Base-by-base conservation (phyloP, 2,888 invertebrate species). In the Oxycera nigricornis region DNA sequence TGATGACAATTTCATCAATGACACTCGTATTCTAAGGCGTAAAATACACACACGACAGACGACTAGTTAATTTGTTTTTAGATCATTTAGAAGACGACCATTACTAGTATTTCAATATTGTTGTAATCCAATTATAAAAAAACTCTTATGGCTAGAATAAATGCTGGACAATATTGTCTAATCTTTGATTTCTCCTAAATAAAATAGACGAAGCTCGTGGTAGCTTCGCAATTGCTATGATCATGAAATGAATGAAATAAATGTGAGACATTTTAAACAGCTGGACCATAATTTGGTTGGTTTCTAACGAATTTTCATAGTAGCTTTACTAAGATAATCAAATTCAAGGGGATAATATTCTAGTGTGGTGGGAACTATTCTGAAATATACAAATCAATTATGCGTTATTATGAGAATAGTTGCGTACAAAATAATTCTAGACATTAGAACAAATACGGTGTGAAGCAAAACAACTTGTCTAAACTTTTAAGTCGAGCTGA, bases 121-220 rank as follows among this genome's bases (percentile, higher is more conserved):
- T 65, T 65, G 65, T 65, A 65, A 39, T 65, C 65, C 14, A 7
- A 55, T 68, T 17, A 50, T 70, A 31, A 31, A 14, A 52, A n/a
- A n/a, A 52, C 31, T 70, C 52, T 70, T 70, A 70, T 70, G 70
- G 70, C 30, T 70, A 70, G 35, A 55, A 52, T 70, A 70, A 68
- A 50, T 68, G 50, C 50, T 68, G 30, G 68, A 68, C 68, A 68
- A 52, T 52, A 70, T 70, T 14, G 46, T 46, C 46, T 46, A 7
- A n/a, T 46, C 46, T 46, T 46, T 46, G 14, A 46, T 46, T 46
- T 46, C 46, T n/a, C 17, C 6, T 46, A 11, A 14, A 3, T 3
- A 3, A 46, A 7, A 46, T 14, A n/a, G 11, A 17, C 17, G 46
- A 17, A 46, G 46, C 46, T 46, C 17, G 14, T 7, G 17, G 11